Evolutionary conservation across 2,797 vertebrate species (phyloP).

Genomic region (Aplochiton taeniatus): DNA sequence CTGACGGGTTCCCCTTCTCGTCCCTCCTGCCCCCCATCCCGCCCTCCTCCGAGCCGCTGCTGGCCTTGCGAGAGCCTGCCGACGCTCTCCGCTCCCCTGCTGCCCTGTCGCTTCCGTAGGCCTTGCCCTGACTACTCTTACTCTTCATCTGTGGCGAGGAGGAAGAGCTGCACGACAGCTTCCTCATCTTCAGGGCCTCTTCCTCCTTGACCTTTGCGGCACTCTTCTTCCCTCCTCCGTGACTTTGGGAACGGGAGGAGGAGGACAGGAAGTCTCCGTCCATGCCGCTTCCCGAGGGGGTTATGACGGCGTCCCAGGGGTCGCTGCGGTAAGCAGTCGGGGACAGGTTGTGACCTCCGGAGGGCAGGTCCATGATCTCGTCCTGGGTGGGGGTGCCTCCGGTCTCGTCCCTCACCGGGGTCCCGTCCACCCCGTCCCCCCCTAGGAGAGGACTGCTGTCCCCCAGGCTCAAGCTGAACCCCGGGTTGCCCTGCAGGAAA

Average conservation of each 20-base stretch:
- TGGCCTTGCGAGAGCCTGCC: slow-evolving; percentile 57
- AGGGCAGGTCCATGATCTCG: slow-evolving; percentile 96
- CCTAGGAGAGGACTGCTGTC: slow-evolving; percentile 71
- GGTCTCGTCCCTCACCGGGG: slow-evolving; percentile 92
- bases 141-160: slow-evolving; percentile 55
- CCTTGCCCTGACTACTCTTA: slow-evolving; percentile 53
- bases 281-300: slow-evolving; percentile 65
- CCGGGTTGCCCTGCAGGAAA: slow-evolving; percentile 95
- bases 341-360: slow-evolving; percentile 75
- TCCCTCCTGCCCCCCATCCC: slow-evolving; percentile 50
- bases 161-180: slow-evolving; percentile 34
- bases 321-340: slow-evolving; percentile 85
- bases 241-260: slow-evolving; percentile 68
- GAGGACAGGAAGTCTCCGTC: slow-evolving; percentile 63
- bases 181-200: slow-evolving; percentile 52
- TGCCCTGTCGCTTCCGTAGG: slow-evolving; percentile 45
- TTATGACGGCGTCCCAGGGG: slow-evolving; percentile 84
- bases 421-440: slow-evolving; percentile 88
- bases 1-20: slow-evolving; percentile 45
- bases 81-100: slow-evolving; percentile 61
- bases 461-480: slow-evolving; percentile 87
- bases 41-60: slow-evolving; percentile 59
- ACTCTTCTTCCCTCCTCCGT: slow-evolving; percentile 77
- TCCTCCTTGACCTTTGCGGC: slow-evolving; percentile 73
- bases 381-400: slow-evolving; percentile 97